Evolutionary conservation across 2,888 invertebrate genomes (phyloP).

Genomic region (Frankliniella intonsa): DNA sequence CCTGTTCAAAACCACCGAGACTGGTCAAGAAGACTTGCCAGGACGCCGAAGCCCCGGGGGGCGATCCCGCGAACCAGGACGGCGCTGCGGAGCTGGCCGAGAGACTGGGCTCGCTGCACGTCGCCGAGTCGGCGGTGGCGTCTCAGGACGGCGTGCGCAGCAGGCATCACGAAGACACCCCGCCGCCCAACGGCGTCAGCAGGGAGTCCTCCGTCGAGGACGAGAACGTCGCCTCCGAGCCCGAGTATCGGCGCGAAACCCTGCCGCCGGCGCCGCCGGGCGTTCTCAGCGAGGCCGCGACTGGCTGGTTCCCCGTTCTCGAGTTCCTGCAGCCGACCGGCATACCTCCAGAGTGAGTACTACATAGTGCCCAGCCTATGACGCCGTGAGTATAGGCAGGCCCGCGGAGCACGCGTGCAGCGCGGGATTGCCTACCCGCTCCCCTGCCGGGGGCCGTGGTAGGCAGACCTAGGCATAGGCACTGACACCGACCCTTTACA

Average conservation of each 20-base stretch:
- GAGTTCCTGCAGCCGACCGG: conserved; percentile 9
- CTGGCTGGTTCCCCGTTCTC: conserved; percentile 6
- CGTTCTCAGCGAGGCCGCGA: background rate
- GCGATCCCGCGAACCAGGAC: background rate
- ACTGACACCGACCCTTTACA: too few relatives aligned
- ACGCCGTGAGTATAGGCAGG: background rate
- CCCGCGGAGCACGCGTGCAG: background rate
- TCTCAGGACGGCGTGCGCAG: conserved; percentile 5
- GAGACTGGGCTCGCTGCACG: background rate
- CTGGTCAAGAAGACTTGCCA: background rate
- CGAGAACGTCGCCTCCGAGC: conserved; percentile 33
- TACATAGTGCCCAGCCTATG: too few relatives aligned
- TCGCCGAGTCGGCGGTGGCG: conserved; percentile 6
- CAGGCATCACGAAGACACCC: background rate
- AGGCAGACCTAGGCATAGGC: too few relatives aligned
- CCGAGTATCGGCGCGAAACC: conserved; percentile 29
- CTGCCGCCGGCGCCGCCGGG: conserved; percentile 33
- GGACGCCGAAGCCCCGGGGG: background rate
- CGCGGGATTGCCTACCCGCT: conserved; percentile 13
- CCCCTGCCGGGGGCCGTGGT: background rate
- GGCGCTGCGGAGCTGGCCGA: conserved; percentile 15
- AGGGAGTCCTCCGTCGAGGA: background rate
- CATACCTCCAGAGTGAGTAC: background rate
- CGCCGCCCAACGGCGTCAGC: background rate
- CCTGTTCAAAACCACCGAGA: background rate